Conservation (phyloP, 2,888 invertebrate genomes). For the Agrilus mali region DNA sequence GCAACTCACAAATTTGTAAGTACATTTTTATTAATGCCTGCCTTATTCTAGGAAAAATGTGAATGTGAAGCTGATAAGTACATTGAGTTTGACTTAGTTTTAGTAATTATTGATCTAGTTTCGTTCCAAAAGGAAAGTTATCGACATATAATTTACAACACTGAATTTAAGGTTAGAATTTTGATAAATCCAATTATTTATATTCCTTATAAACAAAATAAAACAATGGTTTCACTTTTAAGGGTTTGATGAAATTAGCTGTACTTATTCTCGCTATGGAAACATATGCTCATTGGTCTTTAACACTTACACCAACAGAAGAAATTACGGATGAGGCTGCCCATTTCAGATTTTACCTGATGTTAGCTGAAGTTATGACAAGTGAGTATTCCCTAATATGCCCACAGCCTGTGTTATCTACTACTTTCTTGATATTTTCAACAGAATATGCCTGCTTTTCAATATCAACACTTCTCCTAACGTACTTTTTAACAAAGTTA, state of each 20-base stretch:
- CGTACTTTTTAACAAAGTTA: slow-evolving; percentile 5
- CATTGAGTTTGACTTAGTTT: slow-evolving; percentile 81
- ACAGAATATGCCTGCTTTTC: background rate
- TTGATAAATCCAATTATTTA: background rate
- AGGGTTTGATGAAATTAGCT: slow-evolving; percentile 52
- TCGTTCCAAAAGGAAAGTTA: slow-evolving; percentile 71
- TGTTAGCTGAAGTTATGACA: slow-evolving; percentile 19
- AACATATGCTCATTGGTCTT: slow-evolving; percentile 60
- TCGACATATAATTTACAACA: slow-evolving; percentile 74
- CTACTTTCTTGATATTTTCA: no score
- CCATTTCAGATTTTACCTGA: slow-evolving; percentile 26
- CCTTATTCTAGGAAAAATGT: slow-evolving; percentile 53
- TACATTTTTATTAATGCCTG: slow-evolving; percentile 2
- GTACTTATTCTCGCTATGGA: slow-evolving; percentile 68
- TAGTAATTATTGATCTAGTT: slow-evolving; percentile 74
- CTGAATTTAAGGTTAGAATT: slow-evolving; percentile 52
- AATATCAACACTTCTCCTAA: slow-evolving; percentile 5
- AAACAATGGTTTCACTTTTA: slow-evolving; percentile 9
- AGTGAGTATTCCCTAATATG: slow-evolving; percentile 15
- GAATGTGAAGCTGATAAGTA: slow-evolving; percentile 73
- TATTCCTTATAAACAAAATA: no score
- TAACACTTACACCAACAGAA: slow-evolving; percentile 15
- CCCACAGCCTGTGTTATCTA: no score
- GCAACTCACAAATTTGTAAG: background rate
- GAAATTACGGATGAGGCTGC: slow-evolving; percentile 15